Base-by-base conservation (phyloP, 2,888 invertebrate genomes). In the Scaptomyza flava region DNA sequence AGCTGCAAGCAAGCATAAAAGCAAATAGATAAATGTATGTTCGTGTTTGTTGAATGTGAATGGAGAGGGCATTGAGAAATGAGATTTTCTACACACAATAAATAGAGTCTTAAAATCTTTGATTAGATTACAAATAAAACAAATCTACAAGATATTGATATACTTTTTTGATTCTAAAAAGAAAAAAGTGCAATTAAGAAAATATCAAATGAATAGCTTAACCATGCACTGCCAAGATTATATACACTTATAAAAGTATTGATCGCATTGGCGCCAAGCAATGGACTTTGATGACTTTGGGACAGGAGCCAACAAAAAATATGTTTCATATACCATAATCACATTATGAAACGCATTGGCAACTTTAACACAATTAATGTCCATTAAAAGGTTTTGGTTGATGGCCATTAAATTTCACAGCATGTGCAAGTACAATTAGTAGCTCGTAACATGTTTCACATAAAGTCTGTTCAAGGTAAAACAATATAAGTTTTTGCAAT, bases 401-500 rank as follows among this genome's bases (percentile, higher is more conserved):
- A 20, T 20, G 12, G 20, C 14, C 23, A 12, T 14, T 14, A 8
- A 20, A 41, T 30, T 11, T 27, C 33, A n/a, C 20, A 53, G 30
- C 20, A 7, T 11, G 34, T 14, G 17, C 14, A 65, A 33, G 38
- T n/a, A 6, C 30, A 48, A 65, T 66, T 48, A 43, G 34, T 9
- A 17, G 9, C 31, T 14, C 23, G 30, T 31, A 6, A 23, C 14
- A 17, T 12, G 31, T 8, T 48, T 11, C 41, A 43, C 9, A 17
- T 17, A 12, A 46, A 11, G 43, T 17, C 27, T n/a, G 12, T 66
- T 38, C 2, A 12, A 50, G 51, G 23, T 20, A 14, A 34, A 33
- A 30, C 9, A 36, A 45, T 31, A 11, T 20, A 48, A 50, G 33
- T 63, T 57, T 62, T 23, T 20, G 12, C 12, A 33, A 47, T 54